Conservation (phyloP, 2,797 vertebrate genomes). For the Rhinella marina region DNA sequence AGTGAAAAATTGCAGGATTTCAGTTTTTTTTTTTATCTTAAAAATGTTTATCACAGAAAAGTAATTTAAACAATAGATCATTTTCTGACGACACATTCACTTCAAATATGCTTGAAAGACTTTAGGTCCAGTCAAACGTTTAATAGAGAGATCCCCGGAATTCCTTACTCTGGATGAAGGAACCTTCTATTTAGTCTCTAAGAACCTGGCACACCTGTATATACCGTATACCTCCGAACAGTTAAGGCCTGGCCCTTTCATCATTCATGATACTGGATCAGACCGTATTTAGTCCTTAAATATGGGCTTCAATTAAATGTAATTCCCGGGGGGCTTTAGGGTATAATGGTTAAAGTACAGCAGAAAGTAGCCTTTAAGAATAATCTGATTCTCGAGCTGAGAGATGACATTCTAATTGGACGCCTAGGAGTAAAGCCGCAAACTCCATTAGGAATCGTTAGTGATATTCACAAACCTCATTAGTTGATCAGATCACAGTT, state of each 20-base stretch:
- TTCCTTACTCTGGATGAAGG: too few relatives aligned
- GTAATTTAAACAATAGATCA: too few relatives aligned
- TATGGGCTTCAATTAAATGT: constrained; percentile 5
- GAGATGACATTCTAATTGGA: constrained; percentile 32
- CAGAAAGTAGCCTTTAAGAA: background rate
- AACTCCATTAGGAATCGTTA: constrained; percentile 7
- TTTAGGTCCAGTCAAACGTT: too few relatives aligned
- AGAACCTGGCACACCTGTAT: background rate
- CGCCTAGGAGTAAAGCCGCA: constrained; percentile 12
- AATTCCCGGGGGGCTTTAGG: constrained; percentile 24
- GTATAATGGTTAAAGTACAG: constrained; percentile 6
- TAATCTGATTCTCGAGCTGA: constrained; percentile 2
- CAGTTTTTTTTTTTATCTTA: too few relatives aligned
- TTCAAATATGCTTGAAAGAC: too few relatives aligned
- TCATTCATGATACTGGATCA: background rate
- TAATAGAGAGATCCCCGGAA: too few relatives aligned
- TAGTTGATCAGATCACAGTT: constrained; percentile 23
- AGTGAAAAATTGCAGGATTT: too few relatives aligned
- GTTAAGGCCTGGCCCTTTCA: background rate
- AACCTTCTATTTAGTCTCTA: too few relatives aligned
- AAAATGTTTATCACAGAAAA: too few relatives aligned
- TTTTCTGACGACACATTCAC: too few relatives aligned
- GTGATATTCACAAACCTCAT: constrained; percentile 27
- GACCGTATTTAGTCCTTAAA: background rate
- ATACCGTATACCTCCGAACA: background rate